phyloP scores from a whole-genome alignment of 2,888 invertebrate genomes.

The Muschampia plurimacula region DNA sequence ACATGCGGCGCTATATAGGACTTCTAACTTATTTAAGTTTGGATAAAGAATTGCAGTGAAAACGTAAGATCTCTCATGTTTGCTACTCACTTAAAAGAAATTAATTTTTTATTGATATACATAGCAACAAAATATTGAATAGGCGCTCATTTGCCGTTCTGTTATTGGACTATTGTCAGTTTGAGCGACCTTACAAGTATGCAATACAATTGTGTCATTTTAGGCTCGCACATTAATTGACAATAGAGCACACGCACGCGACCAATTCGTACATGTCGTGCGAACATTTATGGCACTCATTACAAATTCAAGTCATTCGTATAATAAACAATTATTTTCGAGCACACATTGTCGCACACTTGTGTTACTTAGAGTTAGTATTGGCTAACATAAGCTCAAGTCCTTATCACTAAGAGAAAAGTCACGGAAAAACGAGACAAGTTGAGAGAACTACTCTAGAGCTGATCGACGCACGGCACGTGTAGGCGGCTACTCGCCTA shows the following conservation, averaged over 20 bases:
- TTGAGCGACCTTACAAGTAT: constrained; percentile 58
- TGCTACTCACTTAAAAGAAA: too few species aligned
- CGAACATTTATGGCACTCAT: constrained; percentile 7
- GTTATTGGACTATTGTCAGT: constrained; percentile 46
- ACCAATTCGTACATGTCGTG: constrained; percentile 1
- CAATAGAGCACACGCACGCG: constrained; percentile 54
- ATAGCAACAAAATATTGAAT: constrained; percentile 3
- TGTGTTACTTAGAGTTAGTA: not conserved
- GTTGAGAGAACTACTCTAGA: too few species aligned
- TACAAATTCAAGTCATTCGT: constrained; percentile 16
- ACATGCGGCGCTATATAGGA: too few species aligned
- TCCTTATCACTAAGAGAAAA: not conserved
- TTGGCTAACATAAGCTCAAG: too few species aligned
- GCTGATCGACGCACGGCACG: too few species aligned
- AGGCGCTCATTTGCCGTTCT: not conserved
- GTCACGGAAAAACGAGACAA: too few species aligned
- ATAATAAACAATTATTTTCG: constrained; percentile 3
- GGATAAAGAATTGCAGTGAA: too few species aligned
- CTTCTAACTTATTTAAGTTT: too few species aligned
- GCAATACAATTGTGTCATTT: constrained; percentile 69
- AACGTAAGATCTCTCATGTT: not conserved
- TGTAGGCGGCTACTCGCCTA: too few species aligned
- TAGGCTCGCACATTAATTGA: constrained; percentile 66
- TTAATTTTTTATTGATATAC: not conserved
- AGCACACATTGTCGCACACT: not conserved